Evolutionary conservation across 2,888 invertebrate genomes (phyloP), one percentile per base, ranked within the genome.

Genomic region (Merodon equestris): DNA sequence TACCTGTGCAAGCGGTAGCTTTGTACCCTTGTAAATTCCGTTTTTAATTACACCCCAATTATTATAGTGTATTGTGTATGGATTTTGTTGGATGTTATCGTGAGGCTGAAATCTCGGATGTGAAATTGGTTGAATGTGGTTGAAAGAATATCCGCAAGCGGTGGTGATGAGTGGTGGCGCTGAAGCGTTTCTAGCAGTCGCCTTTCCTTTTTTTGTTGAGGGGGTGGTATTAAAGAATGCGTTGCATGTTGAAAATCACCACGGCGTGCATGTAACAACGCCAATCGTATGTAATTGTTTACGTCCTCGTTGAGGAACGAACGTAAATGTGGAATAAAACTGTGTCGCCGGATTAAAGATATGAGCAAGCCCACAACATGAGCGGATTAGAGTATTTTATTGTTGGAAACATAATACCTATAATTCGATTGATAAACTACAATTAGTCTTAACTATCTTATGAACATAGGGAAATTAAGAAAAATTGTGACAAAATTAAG

Each of bases 41-140:
- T 58, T 79, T 79, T 79, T 79, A 79, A 79, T 79, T 79, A 79
- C 74, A 74, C 79, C 73, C 79, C 74, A 79, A 79, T 79, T 79
- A 79, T 79, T 70, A 79, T 79, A 79, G 74, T 74, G 79, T 50
- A 79, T 64, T 74, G 79, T 79, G 54, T 79, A 79, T 79, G 79
- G 74, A 79, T 74, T 79, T 79, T 79, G 79, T 64, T 70, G 74
- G 68, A 38, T 45, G 53, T 79, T 79, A 79, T 79, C 79, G 60
- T 45, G 64, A 36, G 54, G 56, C 54, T 50, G 36, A 60, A 70
- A 79, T 79, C 73, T 60, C 50, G 14, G 63, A 27, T 54, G 79
- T 70, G 44, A 70, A 79, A 79, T 74, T 74, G 63, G 68, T 68
- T 13, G 50, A n/a, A 36, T 36, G 38, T 47, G 44, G 57, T 13